Conservation (phyloP, 64 coral and sea anemone species). For the Pachyseris speciosa region DNA sequence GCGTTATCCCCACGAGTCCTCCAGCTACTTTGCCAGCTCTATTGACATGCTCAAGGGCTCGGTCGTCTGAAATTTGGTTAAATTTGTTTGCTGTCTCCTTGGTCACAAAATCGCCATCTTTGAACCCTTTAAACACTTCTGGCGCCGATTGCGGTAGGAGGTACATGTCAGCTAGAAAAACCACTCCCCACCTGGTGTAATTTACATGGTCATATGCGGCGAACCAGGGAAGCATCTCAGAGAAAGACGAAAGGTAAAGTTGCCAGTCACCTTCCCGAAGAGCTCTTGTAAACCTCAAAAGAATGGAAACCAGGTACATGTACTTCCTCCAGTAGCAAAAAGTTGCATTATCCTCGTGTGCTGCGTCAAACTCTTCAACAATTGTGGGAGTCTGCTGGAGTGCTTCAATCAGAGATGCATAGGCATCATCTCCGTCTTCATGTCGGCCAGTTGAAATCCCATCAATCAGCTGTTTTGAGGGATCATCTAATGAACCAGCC, state of each 20-base stretch:
- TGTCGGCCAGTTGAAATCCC: conserved; percentile 23
- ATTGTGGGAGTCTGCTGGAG: conserved; percentile 1
- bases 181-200: conserved; percentile 62
- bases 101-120: conserved; percentile 65
- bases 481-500: background rate
- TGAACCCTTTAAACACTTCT: conserved; percentile 54
- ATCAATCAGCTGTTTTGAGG: conserved; percentile 16
- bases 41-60: conserved; percentile 81
- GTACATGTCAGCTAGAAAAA: conserved; percentile 71
- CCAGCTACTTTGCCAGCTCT: conserved; percentile 61
- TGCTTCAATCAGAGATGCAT: background rate
- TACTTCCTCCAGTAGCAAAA: conserved; percentile 77
- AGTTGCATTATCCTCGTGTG: conserved; percentile 52
- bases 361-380: conserved; percentile 62
- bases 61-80: conserved; percentile 79
- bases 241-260: conserved; percentile 64
- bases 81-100: conserved; percentile 62
- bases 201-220: conserved; percentile 64
- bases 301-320: conserved; percentile 70
- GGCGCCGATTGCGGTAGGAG: conserved; percentile 39
- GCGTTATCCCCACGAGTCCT: conserved; percentile 68
- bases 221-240: conserved; percentile 85
- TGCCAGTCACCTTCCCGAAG: conserved; percentile 73
- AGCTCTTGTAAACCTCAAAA: conserved; percentile 59
- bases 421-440: background rate